Evolutionary conservation across 2,888 invertebrate species (phyloP), one percentile per base, ranked within the genome.

Genomic region (Anorthoa munda): DNA sequence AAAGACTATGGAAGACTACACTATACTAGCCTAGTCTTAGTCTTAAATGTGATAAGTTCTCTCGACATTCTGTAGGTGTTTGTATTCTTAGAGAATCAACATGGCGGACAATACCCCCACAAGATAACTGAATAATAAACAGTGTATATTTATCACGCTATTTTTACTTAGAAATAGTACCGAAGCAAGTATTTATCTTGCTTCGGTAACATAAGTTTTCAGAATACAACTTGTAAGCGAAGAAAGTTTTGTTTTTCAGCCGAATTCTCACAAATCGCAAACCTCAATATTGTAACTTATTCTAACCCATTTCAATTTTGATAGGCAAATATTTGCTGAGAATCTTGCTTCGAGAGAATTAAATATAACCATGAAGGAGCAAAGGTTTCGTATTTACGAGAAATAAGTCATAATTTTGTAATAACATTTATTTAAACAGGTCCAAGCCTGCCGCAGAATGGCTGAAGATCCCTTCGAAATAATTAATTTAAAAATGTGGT

Each of bases 221-320:
- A 45, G 13, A 70, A 58, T 56, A n/a, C 7, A 71, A 73, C 48
- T 48, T 46, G 50, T 39, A 66, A 77, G 48, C 23, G 3, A 63
- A 50, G 26, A 4, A 76, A 84, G 53, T 84, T 80, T 75, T 67
- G 84, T 79, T 75, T 79, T 66, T 80, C 51, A 73, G 46, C 13
- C 23, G 12, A 71, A 73, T 71, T 61, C 60, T 45, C 46, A 4
- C 50, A 65, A 71, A 75, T 82, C 58, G 21, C 60, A 11, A 68
- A 66, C 50, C 75, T 74, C 39, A 76, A 74, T 84, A 75, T 82
- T 83, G 17, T 68, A 79, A 72, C 66, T 76, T 84, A 75, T 82
- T 83, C 18, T 68, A 79, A 72, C 66, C 72, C 69, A 63, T 79
- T 76, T 66, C 51, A 73, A 82, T 79, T 78, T 72, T 53, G 72